Evolutionary conservation across 2,888 invertebrate species (phyloP).

Genomic region (Sminthurides aquaticus): DNA sequence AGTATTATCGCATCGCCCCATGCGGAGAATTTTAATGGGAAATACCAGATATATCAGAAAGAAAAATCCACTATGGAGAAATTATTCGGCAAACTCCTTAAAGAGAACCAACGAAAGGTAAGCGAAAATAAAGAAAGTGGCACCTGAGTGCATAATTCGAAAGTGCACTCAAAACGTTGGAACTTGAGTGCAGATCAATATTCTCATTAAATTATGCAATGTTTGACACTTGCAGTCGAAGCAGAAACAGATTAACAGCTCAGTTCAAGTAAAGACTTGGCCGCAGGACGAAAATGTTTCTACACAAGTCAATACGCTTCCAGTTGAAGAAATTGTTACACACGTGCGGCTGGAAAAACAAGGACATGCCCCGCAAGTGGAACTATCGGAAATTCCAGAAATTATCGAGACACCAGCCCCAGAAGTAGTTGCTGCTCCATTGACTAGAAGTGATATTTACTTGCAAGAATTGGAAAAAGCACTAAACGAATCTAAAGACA

Average conservation of each 20-base stretch:
- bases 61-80: constrained; percentile 18
- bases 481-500: constrained; percentile 61
- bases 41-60: constrained; percentile 8
- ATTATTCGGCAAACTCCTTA: constrained; percentile 14
- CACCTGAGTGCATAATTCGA: too few relatives aligned
- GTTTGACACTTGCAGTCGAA: too few relatives aligned
- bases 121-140: too few relatives aligned
- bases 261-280: constrained; percentile 61
- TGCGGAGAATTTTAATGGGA: not conserved
- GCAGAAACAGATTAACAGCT: not conserved
- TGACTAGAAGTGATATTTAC: constrained; percentile 76
- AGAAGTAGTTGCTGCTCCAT: constrained; percentile 21
- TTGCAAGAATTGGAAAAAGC: constrained; percentile 66
- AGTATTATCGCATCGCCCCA: not conserved
- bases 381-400: constrained; percentile 12
- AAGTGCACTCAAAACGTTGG: too few relatives aligned
- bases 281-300: constrained; percentile 68
- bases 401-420: constrained; percentile 20
- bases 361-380: not conserved
- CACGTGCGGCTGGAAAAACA: not conserved
- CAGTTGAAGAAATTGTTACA: not conserved
- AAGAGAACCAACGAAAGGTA: constrained; percentile 17
- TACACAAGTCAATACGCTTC: constrained; percentile 68
- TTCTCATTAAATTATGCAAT: too few relatives aligned
- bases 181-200: too few relatives aligned